phyloP scores from a whole-genome alignment of 2,888 invertebrate species.

The Pollenia amentaria region DNA sequence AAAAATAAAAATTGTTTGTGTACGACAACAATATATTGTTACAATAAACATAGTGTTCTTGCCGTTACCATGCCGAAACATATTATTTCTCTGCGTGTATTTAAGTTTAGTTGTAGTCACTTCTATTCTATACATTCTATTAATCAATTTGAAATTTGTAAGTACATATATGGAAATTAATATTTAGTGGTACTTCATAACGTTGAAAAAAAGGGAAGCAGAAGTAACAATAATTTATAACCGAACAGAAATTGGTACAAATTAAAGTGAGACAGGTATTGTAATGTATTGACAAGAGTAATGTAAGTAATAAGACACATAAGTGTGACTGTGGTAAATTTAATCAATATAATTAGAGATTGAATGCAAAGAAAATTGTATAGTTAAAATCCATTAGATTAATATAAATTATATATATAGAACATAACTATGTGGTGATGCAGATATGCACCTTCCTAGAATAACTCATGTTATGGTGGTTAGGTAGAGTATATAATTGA shows the following conservation, averaged over 20 bases:
- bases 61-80: too few relatives aligned
- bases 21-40: too few relatives aligned
- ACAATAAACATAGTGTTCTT: too few relatives aligned
- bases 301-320: neutral
- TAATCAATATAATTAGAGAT: neutral
- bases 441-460: too few relatives aligned
- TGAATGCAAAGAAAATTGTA: neutral
- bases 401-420: neutral
- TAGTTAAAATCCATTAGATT: neutral
- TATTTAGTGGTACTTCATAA: neutral
- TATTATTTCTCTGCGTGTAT: too few relatives aligned
- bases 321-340: neutral
- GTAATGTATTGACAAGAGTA: neutral
- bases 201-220: neutral
- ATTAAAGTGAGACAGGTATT: neutral
- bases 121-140: too few relatives aligned
- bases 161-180: neutral
- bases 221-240: neutral
- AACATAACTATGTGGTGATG: too few relatives aligned
- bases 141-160: slow-evolving; percentile 1
- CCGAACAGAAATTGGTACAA: too few relatives aligned
- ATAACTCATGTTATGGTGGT: too few relatives aligned
- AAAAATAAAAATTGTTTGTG: too few relatives aligned
- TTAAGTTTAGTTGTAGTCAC: too few relatives aligned
- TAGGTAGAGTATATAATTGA: too few relatives aligned